Conservation (phyloP, 2,797 vertebrate genomes). For the Manis pentadactyla region DNA sequence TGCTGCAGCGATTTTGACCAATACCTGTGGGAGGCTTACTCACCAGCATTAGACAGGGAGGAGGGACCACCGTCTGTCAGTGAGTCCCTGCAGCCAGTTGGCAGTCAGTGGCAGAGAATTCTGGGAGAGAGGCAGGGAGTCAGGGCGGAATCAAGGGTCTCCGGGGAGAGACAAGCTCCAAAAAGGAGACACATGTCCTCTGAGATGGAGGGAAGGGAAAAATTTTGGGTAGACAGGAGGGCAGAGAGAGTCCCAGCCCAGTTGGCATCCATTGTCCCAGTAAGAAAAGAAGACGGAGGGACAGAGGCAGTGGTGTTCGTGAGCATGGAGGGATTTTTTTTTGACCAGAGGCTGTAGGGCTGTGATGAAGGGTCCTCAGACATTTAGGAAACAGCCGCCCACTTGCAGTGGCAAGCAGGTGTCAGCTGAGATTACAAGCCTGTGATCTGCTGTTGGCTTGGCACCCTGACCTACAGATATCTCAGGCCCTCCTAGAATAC, state of each 20-base stretch:
- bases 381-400: not conserved
- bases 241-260: too few species aligned
- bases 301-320: too few species aligned
- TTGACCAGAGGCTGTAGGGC: not conserved
- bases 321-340: not conserved
- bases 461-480: not conserved
- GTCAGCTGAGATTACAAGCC: too few species aligned
- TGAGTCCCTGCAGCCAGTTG: fast-evolving
- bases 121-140: not conserved
- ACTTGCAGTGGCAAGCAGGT: fast-evolving
- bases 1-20: fast-evolving
- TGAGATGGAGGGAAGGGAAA: not conserved
- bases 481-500: not conserved
- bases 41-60: fast-evolving
- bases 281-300: not conserved
- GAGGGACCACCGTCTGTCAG: not conserved
- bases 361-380: not conserved
- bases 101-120: not conserved
- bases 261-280: fast-evolving
- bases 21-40: too few species aligned
- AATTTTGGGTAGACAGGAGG: too few species aligned
- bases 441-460: fast-evolving
- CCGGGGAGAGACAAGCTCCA: not conserved
- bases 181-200: not conserved
- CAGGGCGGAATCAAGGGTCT: not conserved